These are phyloP conservation scores for Cardinalis cardinalis DNA, from an alignment of 2,113 vertebrate genomes.

Conservation along the genomic window DNA sequence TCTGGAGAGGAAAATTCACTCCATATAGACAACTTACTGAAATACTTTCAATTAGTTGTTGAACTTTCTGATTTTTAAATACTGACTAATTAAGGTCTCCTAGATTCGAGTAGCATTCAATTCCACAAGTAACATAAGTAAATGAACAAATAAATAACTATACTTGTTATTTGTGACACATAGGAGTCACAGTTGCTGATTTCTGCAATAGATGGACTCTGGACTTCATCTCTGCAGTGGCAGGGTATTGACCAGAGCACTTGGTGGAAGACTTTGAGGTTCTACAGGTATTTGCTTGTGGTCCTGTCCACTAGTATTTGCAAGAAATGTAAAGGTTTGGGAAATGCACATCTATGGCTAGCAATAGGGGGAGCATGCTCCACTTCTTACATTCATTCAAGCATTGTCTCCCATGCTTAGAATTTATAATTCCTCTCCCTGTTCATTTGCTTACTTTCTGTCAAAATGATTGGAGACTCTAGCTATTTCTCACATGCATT, in stretches of 20 bases:
- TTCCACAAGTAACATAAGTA: not conserved
- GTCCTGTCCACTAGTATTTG: not conserved
- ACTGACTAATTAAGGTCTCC: not conserved
- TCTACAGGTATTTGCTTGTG: not conserved
- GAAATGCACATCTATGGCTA: not conserved
- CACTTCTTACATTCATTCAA: not conserved
- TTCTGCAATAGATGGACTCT: not conserved
- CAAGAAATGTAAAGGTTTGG: not conserved
- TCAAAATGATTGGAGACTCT: not conserved
- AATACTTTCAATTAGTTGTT: not conserved
- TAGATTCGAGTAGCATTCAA: not conserved
- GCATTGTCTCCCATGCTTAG: not conserved
- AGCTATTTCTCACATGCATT: not conserved
- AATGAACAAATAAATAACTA: not conserved
- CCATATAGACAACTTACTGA: not conserved
- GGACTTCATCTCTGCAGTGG: not conserved
- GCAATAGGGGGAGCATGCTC: rapidly evolving
- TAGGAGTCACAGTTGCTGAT: not conserved
- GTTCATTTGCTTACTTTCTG: not conserved
- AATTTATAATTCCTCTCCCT: not conserved
- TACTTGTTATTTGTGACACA: rapidly evolving
- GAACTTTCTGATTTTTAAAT: not conserved
- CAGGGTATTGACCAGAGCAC: not conserved
- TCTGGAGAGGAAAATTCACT: not conserved
- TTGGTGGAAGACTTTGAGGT: not conserved